phyloP scores from a whole-genome alignment of 2,113 vertebrate genomes.

The Osmerus mordax region DNA sequence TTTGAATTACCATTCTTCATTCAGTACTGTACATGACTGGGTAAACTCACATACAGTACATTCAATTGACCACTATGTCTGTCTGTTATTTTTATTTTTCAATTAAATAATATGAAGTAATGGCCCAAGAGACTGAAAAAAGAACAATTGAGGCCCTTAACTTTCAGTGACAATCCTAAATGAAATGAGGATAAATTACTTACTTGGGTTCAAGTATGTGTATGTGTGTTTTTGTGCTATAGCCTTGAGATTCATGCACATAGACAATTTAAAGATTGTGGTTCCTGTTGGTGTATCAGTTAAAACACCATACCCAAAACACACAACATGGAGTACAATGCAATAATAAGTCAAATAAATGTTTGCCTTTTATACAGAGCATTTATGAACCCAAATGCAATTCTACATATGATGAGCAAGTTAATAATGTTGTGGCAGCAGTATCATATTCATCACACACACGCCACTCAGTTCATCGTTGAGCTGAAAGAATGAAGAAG shows the following conservation, averaged over 20 bases:
- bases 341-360: not conserved
- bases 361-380: not conserved
- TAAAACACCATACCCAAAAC: not conserved
- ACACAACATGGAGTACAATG: not conserved
- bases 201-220: too few relatives aligned
- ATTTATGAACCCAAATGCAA: slow-evolving; percentile 51
- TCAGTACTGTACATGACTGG: too few relatives aligned
- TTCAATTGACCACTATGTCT: too few relatives aligned
- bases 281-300: not conserved
- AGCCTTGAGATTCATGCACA: slow-evolving; percentile 12
- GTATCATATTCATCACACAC: slow-evolving; percentile 62
- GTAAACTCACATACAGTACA: too few relatives aligned
- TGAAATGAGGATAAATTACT: too few relatives aligned
- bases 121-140: too few relatives aligned
- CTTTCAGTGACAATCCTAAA: too few relatives aligned
- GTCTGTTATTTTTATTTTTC: too few relatives aligned
- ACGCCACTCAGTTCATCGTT: slow-evolving; percentile 54
- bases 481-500: slow-evolving; percentile 41
- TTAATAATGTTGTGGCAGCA: slow-evolving; percentile 52
- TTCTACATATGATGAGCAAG: slow-evolving; percentile 49
- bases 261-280: slow-evolving; percentile 21
- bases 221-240: too few relatives aligned
- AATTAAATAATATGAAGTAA: too few relatives aligned
- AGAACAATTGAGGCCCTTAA: too few relatives aligned
- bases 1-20: too few relatives aligned